Evolutionary conservation across 1,140 invertebrate genomes (phyloP).

Genomic region (Papilio dardanus): DNA sequence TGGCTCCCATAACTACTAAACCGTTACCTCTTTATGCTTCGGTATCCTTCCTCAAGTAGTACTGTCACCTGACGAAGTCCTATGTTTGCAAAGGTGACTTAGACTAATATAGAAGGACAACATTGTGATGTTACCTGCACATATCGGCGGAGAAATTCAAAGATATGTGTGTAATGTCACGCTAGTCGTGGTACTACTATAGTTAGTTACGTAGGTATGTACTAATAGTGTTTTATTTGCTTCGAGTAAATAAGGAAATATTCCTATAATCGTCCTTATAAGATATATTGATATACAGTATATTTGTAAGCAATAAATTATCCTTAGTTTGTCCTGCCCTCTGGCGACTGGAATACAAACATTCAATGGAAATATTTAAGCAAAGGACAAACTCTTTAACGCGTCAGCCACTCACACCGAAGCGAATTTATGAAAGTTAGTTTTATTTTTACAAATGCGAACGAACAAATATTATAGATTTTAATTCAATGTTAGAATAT

Average conservation of each 20-base stretch:
- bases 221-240: background rate
- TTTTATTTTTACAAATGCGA: no score
- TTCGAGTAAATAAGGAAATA: background rate
- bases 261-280: background rate
- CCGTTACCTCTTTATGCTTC: background rate
- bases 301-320: slow-evolving; percentile 2
- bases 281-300: background rate
- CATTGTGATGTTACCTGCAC: no score
- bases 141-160: no score
- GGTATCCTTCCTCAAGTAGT: background rate
- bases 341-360: slow-evolving; percentile 3
- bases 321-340: slow-evolving; percentile 17
- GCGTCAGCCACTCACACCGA: background rate
- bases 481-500: no score
- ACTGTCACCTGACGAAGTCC: background rate
- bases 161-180: no score
- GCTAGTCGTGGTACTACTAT: background rate
- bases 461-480: no score
- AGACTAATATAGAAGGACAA: background rate
- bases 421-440: background rate
- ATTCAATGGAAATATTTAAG: slow-evolving; percentile 29
- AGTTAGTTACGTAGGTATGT: background rate
- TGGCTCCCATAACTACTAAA: background rate
- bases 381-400: slow-evolving; percentile 19
- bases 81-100: background rate